Percentiles rank a stretch among this genome's conserved stretches.
Conservation (phyloP, 2,797 vertebrate genomes). For the Pangasius krempfi region DNA sequence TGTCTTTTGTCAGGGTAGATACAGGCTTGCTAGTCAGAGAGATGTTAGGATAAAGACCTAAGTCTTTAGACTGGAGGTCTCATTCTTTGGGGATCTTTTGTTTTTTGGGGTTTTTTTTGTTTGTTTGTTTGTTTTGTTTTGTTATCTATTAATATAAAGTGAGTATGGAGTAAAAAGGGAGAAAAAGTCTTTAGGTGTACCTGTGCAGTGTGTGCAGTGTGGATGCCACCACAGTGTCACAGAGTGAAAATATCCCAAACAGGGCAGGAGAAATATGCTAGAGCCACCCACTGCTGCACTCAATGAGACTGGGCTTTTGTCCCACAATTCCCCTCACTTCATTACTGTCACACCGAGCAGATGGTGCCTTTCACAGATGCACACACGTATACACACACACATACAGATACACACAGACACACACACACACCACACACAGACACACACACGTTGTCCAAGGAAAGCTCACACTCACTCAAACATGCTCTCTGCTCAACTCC, state of each 20-base stretch:
- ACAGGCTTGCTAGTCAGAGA: background rate
- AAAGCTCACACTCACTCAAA: conserved; percentile 30
- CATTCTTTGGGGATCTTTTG: no score
- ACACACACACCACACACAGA: conserved; percentile 43
- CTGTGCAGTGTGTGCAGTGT: background rate
- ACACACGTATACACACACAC: conserved; percentile 50
- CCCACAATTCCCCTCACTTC: conserved; percentile 80
- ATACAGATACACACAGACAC: conserved; percentile 35
- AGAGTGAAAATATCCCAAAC: conserved; percentile 74
- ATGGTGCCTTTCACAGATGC: conserved; percentile 80
- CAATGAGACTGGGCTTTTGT: conserved; percentile 77
- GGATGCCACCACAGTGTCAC: conserved; percentile 57
- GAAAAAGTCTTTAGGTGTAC: conserved; percentile 7
- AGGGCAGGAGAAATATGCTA: conserved; percentile 75
- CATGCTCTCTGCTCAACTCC: conserved; percentile 57
- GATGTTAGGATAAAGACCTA: background rate
- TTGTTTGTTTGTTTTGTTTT: background rate
- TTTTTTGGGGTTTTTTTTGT: no score
- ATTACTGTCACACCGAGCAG: conserved; percentile 85
- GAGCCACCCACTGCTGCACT: conserved; percentile 77
- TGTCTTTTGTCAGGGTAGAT: conserved; percentile 27
- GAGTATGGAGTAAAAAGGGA: background rate
- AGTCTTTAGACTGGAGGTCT: background rate
- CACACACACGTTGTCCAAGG: conserved; percentile 45
- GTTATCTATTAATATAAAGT: background rate